Evolutionary conservation across 2,113 vertebrate genomes (phyloP).

Genomic region (Alligator sinensis): DNA sequence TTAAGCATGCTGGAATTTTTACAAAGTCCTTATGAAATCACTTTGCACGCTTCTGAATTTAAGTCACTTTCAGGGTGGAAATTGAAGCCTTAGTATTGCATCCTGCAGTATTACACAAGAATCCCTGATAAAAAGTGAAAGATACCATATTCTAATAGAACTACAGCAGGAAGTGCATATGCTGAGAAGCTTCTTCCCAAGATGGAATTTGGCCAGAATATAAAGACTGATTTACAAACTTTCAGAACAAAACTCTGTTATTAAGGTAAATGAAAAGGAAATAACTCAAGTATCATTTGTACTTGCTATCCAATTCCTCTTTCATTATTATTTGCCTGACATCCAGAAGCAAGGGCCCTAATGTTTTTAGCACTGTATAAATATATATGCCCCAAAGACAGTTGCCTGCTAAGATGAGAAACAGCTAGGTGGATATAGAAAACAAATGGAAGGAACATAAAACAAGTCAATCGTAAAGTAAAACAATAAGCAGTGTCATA

Average conservation of each 20-base stretch:
- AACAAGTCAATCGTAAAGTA: too few relatives aligned
- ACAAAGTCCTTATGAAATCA: fast-evolving
- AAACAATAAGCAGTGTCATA: too few relatives aligned
- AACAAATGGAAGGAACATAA: too few relatives aligned
- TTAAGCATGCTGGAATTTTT: not conserved
- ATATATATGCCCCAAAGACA: too few relatives aligned
- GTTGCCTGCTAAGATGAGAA: not conserved
- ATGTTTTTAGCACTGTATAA: not conserved
- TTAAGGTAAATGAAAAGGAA: not conserved
- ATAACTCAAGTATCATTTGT: not conserved
- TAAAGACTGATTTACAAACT: not conserved
- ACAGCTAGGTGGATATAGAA: too few relatives aligned
- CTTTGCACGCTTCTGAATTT: not conserved
- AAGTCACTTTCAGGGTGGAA: not conserved
- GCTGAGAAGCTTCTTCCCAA: not conserved
- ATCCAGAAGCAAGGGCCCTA: not conserved
- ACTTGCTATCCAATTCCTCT: not conserved
- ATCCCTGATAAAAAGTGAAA: not conserved
- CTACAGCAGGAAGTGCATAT: not conserved
- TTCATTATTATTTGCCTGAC: not conserved
- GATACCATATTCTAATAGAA: not conserved
- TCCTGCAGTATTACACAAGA: not conserved
- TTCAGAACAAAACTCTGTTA: too few relatives aligned
- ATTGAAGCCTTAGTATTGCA: fast-evolving
- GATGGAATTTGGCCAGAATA: not conserved